Evolutionary conservation across 2,113 vertebrate genomes (phyloP).

Genomic region (Callospermophilus lateralis): DNA sequence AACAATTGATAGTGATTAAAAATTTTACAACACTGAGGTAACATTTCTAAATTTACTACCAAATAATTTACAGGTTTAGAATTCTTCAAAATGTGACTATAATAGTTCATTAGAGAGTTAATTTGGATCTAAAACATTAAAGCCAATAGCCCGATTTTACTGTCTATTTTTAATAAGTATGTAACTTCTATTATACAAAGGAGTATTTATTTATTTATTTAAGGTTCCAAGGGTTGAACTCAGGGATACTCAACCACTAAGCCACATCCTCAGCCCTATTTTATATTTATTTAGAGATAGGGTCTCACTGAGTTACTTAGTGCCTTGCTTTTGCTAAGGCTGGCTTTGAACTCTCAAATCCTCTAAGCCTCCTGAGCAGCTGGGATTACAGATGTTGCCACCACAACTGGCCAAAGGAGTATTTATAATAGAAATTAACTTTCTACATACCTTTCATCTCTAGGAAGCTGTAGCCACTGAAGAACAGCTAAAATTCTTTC

Average conservation of each 20-base stretch:
- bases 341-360: no score
- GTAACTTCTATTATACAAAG: neutral
- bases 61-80: constrained; percentile 9
- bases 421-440: neutral
- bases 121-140: neutral
- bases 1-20: constrained; percentile 80
- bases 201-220: no score
- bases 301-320: no score
- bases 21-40: neutral
- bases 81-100: constrained; percentile 15
- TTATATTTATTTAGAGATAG: no score
- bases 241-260: no score
- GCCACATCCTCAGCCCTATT: no score
- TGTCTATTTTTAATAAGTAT: constrained; percentile 36
- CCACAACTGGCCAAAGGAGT: neutral
- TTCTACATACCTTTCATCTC: constrained; percentile 86
- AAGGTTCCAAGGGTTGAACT: no score
- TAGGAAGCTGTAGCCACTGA: constrained; percentile 88
- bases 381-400: no score
- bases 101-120: neutral
- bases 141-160: neutral
- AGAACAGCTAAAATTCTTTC: constrained; percentile 88
- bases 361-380: no score
- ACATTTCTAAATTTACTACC: constrained; percentile 38
- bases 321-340: no score